Base-by-base conservation (phyloP, 2,888 invertebrate genomes). In the Pterostichus niger region DNA sequence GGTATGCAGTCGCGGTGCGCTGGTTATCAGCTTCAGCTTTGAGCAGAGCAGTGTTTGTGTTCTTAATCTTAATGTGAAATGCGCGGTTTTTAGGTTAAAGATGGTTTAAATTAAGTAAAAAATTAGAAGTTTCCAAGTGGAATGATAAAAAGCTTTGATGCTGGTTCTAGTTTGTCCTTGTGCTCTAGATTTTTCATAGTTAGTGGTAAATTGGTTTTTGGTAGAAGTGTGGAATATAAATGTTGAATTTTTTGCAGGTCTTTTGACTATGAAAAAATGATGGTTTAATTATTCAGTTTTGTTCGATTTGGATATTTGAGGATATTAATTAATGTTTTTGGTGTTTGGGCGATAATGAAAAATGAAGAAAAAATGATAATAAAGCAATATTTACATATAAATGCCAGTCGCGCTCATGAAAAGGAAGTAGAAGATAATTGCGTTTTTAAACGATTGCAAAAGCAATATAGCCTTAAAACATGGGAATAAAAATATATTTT, bases 11-110 rank as follows among this genome's bases (percentile, higher is more conserved):
- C 15, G 13, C 9, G 52, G 76, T 13, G 13, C 52, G 52, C 75
- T 76, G 76, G 76, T 54, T 76, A 76, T 76, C 76, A 76, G 56
- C 64, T 59, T 13, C 75, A 31, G 33, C 76, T 35, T 76, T 76
- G 71, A 71, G 71, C 44, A 71, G 10, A 40, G 33, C 71, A 71
- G 44, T 73, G 46, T 49, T 52, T 73, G 73, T 73, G 73, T 73
- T 46, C 73, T 73, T 73, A 15, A 71, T 71, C 40, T 71, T 40
- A 71, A 46, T 71, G 46, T 9, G 46, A 71, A 13, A 10, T 71
- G 13, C 44, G 73, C 11, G 46, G 44, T 73, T 73, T 73, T 9
- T 73, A 44, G 46, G 52, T 73, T 49, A 76, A 76, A 52, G 33
- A 76, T 76, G 75, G 24, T 59, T 59, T 59, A 35, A 64, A 64